phyloP scores from a whole-genome alignment of 2,888 invertebrate genomes.

The Spicauda simplicius region DNA sequence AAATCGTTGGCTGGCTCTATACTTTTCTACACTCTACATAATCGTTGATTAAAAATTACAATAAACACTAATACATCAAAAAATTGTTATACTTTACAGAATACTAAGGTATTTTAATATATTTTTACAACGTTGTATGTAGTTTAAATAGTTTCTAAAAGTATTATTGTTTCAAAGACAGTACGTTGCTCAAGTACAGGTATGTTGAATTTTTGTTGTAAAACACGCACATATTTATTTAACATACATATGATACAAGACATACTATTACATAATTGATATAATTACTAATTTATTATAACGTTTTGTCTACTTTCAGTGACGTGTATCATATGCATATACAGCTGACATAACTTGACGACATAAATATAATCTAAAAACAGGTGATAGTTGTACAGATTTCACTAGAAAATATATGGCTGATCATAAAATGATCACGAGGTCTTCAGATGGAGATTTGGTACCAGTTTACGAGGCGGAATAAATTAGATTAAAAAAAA shows the following conservation, averaged over 20 bases:
- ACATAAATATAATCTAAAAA: neutral
- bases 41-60: neutral
- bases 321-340: neutral
- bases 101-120: neutral
- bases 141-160: too few relatives aligned
- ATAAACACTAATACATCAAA: neutral
- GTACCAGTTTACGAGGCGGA: neutral
- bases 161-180: too few relatives aligned
- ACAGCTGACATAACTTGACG: neutral
- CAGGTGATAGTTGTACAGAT: neutral
- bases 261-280: neutral
- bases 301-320: too few relatives aligned
- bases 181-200: too few relatives aligned
- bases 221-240: too few relatives aligned
- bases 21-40: neutral
- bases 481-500: neutral
- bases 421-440: neutral
- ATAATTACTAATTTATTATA: neutral
- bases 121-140: neutral
- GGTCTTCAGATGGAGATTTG: neutral
- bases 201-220: too few relatives aligned
- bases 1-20: slow-evolving; percentile 1
- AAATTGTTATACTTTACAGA: neutral
- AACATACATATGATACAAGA: neutral
- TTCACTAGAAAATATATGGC: neutral